These are phyloP conservation scores for Podotricha telesiphe DNA, from an alignment of 2,888 invertebrate genomes.

Conservation along the genomic window DNA sequence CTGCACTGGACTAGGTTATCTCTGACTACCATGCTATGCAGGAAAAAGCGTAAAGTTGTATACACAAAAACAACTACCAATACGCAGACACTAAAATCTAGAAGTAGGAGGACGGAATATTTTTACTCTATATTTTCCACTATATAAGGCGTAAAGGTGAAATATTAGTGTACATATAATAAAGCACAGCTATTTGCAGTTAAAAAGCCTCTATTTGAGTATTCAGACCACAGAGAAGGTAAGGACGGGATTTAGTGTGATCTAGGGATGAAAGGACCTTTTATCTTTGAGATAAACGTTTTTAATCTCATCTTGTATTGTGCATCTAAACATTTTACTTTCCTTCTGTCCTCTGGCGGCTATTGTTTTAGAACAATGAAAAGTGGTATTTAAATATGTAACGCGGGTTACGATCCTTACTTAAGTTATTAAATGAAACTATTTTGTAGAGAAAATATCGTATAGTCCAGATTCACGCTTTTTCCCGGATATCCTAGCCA, in stretches of 20 bases:
- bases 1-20: too few relatives aligned
- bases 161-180: too few relatives aligned
- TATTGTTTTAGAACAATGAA: background rate
- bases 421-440: background rate
- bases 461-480: too few relatives aligned
- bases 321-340: constrained; percentile 29
- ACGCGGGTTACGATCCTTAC: background rate
- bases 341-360: background rate
- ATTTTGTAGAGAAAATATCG: background rate
- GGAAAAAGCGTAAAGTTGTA: too few relatives aligned
- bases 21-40: too few relatives aligned
- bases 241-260: constrained; percentile 35
- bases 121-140: too few relatives aligned
- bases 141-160: too few relatives aligned
- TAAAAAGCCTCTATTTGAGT: constrained; percentile 17
- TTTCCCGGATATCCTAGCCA: too few relatives aligned
- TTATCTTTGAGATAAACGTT: constrained; percentile 41
- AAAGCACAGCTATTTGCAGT: too few relatives aligned
- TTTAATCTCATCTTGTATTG: constrained; percentile 36
- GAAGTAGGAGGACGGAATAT: too few relatives aligned
- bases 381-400: constrained; percentile 6
- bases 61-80: too few relatives aligned
- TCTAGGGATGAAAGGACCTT: constrained; percentile 37
- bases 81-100: too few relatives aligned
- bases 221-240: constrained; percentile 32